Evolutionary conservation across 1,140 invertebrate genomes (phyloP).

Genomic region (Thaumetopoea pityocampa): DNA sequence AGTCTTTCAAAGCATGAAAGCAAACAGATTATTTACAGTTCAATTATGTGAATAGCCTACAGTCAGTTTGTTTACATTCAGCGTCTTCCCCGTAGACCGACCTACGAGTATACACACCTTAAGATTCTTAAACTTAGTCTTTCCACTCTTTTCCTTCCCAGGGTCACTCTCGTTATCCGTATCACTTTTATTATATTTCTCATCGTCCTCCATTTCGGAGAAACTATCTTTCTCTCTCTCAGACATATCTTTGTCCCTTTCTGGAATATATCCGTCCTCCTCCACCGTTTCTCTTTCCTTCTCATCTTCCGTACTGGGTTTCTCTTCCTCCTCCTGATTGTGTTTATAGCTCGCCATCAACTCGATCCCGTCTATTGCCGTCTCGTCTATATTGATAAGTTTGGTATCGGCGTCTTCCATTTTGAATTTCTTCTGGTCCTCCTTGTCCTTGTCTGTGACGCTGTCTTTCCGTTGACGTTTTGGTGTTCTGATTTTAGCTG

Average conservation of each 20-base stretch:
- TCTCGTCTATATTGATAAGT: slow-evolving; percentile 68
- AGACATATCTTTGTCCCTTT: slow-evolving; percentile 44
- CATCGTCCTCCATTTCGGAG: slow-evolving; percentile 72
- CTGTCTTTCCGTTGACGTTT: slow-evolving; percentile 78
- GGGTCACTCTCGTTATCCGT: slow-evolving; percentile 67
- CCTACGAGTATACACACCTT: too few relatives aligned
- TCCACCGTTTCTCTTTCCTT: slow-evolving; percentile 55
- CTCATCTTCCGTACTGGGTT: slow-evolving; percentile 60
- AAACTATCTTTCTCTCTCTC: slow-evolving; percentile 69
- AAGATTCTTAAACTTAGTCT: slow-evolving; percentile 56
- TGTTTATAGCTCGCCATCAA: slow-evolving; percentile 63
- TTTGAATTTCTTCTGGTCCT: slow-evolving; percentile 63
- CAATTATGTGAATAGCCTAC: not conserved
- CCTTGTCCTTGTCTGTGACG: slow-evolving; percentile 69
- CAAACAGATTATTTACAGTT: too few relatives aligned
- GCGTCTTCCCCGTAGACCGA: too few relatives aligned
- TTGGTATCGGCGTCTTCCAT: slow-evolving; percentile 40
- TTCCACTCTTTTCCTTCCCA: slow-evolving; percentile 43
- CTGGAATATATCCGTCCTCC: slow-evolving; percentile 29
- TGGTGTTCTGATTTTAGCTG: slow-evolving; percentile 72
- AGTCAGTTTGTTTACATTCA: too few relatives aligned
- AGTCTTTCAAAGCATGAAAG: too few relatives aligned
- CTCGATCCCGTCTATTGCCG: slow-evolving; percentile 71
- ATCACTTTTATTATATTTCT: slow-evolving; percentile 68
- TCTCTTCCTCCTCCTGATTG: slow-evolving; percentile 58